Evolutionary conservation across 1,140 invertebrate genomes (phyloP).

Genomic region (Vanessa tameamea): DNA sequence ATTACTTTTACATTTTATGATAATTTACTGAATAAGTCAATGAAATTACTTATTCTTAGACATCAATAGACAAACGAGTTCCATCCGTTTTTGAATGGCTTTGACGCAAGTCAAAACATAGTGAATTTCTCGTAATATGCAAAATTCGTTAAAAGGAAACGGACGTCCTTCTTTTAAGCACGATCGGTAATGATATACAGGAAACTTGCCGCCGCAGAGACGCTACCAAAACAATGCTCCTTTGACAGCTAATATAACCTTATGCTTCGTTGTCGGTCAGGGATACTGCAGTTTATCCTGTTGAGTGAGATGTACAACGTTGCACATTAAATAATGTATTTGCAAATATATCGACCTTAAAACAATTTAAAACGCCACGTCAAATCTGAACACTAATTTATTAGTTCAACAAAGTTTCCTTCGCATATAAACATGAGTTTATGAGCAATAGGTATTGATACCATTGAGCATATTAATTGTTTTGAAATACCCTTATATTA

Average conservation of each 20-base stretch:
- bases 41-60: neutral
- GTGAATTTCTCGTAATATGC: conserved; percentile 41
- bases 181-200: conserved; percentile 54
- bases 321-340: conserved; percentile 7
- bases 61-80: neutral
- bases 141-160: conserved; percentile 67
- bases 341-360: neutral
- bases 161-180: conserved; percentile 68
- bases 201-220: conserved; percentile 64
- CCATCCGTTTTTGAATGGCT: conserved; percentile 10
- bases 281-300: conserved; percentile 35
- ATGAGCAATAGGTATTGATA: too few species aligned
- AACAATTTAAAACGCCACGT: neutral
- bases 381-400: neutral
- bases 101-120: conserved; percentile 15
- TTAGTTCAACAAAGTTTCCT: neutral
- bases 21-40: neutral
- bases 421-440: neutral
- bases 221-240: conserved; percentile 56
- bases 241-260: conserved; percentile 45
- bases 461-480: neutral
- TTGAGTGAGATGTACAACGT: conserved; percentile 1
- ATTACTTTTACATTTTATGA: neutral
- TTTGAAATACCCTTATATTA: neutral
- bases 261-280: conserved; percentile 35